Evolutionary conservation across 2,888 invertebrate species (phyloP).

Genomic region (Gandaritis pyraliata): DNA sequence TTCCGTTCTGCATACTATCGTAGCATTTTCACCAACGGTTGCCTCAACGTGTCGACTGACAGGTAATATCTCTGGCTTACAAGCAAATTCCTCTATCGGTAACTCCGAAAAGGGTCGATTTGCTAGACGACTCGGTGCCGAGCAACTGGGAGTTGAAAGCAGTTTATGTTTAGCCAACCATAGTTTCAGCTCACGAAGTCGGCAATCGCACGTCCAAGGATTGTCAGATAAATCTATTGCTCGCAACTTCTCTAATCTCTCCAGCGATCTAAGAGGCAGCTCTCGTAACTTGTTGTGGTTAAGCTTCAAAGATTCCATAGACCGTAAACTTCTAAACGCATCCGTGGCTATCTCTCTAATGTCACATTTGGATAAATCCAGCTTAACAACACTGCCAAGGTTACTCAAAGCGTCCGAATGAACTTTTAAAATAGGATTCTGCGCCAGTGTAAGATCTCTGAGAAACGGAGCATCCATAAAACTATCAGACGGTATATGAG

Average conservation of each 20-base stretch:
- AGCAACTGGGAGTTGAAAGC: conserved; percentile 91
- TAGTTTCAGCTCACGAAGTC: conserved; percentile 90
- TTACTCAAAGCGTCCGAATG: conserved; percentile 89
- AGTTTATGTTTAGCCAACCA: conserved; percentile 92
- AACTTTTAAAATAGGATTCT: conserved; percentile 93
- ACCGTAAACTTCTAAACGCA: conserved; percentile 89
- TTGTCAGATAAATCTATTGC: conserved; percentile 94
- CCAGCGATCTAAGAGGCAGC: conserved; percentile 88
- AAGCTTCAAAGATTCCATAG: conserved; percentile 90
- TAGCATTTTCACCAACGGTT: conserved; percentile 92
- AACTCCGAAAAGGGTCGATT: conserved; percentile 91
- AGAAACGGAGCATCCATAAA: conserved; percentile 92
- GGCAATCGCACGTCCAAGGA: conserved; percentile 95
- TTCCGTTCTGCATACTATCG: conserved; percentile 91
- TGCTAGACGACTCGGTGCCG: conserved; percentile 88
- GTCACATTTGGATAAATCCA: conserved; percentile 93
- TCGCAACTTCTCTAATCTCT: conserved; percentile 89
- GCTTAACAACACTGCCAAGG: conserved; percentile 90
- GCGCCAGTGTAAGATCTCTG: conserved; percentile 90
- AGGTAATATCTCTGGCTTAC: conserved; percentile 91
- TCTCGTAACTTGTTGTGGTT: conserved; percentile 92
- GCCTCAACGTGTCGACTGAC: conserved; percentile 91
- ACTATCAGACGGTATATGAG: conserved; percentile 91
- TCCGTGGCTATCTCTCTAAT: conserved; percentile 90
- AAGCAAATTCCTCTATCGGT: conserved; percentile 92